A percentile compares a stretch with the other conserved stretches of the same genome.
Evolutionary conservation across 53 echinoderm and acorn worm species (phyloP).

Genomic region (Pentamera pediparva): DNA sequence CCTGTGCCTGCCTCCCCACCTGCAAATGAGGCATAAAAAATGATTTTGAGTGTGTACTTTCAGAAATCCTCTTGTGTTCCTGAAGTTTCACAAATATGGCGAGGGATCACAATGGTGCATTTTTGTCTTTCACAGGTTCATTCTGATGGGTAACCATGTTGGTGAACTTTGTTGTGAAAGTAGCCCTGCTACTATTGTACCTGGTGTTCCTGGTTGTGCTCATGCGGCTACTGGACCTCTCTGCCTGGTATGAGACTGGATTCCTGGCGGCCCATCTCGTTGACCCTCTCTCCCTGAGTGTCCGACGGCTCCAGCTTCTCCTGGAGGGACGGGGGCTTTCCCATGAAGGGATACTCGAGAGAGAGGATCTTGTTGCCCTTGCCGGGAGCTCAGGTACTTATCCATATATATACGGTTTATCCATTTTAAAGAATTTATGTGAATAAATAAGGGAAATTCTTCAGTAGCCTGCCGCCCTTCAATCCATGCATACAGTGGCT

Average conservation of each 20-base stretch:
- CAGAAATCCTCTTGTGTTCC: no score
- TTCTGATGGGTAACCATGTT: conserved; percentile 27
- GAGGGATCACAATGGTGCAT: no score
- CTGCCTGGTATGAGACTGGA: conserved; percentile 91
- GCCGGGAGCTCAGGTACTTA: conserved; percentile 65
- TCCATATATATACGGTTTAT: no score
- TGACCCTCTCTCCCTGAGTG: conserved; percentile 84
- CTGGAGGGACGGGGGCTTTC: conserved; percentile 81
- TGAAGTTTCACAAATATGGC: no score
- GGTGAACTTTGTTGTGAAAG: conserved; percentile 43
- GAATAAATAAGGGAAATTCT: no score
- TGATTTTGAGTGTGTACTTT: no score
- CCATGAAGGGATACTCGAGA: conserved; percentile 84
- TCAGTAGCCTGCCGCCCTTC: no score
- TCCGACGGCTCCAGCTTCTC: conserved; percentile 67
- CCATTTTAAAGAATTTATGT: no score
- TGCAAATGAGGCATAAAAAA: no score
- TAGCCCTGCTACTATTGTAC: conserved; percentile 64
- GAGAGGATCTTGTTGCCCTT: conserved; percentile 65
- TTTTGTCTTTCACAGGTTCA: neutral
- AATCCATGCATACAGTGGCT: no score
- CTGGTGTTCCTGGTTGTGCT: conserved; percentile 58
- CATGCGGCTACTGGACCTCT: conserved; percentile 63
- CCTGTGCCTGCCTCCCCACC: no score
- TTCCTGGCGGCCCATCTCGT: conserved; percentile 71